Evolutionary conservation across 2,797 vertebrate species (phyloP).

Genomic region (Parauchenoglanis punctatus): DNA sequence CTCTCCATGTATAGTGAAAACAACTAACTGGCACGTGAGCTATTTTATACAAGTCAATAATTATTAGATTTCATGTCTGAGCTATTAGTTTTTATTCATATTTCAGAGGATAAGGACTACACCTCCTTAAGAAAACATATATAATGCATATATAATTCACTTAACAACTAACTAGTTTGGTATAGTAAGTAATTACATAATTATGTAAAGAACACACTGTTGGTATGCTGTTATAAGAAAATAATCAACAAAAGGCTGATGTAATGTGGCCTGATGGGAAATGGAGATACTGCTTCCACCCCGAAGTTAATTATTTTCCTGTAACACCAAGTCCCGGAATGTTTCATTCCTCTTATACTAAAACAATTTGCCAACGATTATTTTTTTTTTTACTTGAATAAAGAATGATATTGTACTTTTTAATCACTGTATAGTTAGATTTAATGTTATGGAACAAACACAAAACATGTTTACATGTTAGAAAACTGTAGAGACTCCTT

Average conservation of each 20-base stretch:
- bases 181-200: background rate
- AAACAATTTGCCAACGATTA: background rate
- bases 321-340: background rate
- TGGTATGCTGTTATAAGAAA: background rate
- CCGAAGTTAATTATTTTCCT: background rate
- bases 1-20: background rate
- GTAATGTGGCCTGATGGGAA: background rate
- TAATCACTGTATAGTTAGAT: no score
- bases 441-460: no score
- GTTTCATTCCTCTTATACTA: background rate
- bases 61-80: background rate
- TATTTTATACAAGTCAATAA: background rate
- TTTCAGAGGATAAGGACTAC: background rate
- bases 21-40: background rate
- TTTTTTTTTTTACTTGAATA: background rate
- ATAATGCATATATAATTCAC: background rate
- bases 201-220: background rate
- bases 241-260: background rate
- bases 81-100: background rate
- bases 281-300: background rate
- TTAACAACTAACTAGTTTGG: background rate
- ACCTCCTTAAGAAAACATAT: background rate
- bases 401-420: background rate
- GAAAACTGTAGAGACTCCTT: background rate
- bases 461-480: background rate